phyloP scores from a whole-genome alignment of 2,797 vertebrate species.

The Phoeniculus purpureus region DNA sequence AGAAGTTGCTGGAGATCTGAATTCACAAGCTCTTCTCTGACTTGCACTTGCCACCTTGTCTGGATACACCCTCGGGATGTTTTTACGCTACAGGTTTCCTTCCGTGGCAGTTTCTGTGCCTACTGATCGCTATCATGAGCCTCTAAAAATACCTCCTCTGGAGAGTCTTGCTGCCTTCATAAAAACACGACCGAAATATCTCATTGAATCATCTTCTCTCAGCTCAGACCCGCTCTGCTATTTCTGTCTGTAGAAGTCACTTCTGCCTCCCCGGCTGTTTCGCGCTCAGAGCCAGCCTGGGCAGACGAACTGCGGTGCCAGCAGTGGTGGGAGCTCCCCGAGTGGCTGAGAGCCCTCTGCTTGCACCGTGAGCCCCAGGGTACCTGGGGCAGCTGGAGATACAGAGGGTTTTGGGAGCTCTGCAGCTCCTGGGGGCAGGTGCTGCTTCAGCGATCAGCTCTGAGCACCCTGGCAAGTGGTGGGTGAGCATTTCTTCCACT shows the following conservation, averaged over 20 bases:
- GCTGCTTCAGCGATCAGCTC: neutral
- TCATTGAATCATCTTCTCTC: slow-evolving; percentile 41
- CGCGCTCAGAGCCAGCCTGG: neutral
- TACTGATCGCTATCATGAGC: neutral
- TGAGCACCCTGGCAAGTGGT: accelerated
- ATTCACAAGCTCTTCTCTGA: neutral
- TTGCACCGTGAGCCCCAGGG: accelerated
- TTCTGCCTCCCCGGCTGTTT: neutral
- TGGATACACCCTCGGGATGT: neutral
- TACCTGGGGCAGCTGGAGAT: neutral
- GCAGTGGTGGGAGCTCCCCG: neutral
- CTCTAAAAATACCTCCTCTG: slow-evolving; percentile 46
- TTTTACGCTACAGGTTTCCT: slow-evolving; percentile 35
- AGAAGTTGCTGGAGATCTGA: neutral
- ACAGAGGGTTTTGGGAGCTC: neutral
- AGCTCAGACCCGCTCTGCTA: neutral
- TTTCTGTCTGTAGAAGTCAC: slow-evolving; percentile 26
- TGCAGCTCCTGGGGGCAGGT: neutral
- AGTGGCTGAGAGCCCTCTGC: neutral
- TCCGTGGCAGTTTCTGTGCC: neutral
- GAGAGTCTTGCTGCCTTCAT: slow-evolving; percentile 16
- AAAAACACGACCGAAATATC: slow-evolving; percentile 40
- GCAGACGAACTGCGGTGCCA: neutral
- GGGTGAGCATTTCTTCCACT: slow-evolving; percentile 9
- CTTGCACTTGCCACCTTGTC: neutral